A percentile compares a stretch with the other conserved stretches of the same genome.
These are phyloP conservation scores for Argyrosomus japonicus DNA, from an alignment of 2,113 vertebrate species.

Conservation along the genomic window DNA sequence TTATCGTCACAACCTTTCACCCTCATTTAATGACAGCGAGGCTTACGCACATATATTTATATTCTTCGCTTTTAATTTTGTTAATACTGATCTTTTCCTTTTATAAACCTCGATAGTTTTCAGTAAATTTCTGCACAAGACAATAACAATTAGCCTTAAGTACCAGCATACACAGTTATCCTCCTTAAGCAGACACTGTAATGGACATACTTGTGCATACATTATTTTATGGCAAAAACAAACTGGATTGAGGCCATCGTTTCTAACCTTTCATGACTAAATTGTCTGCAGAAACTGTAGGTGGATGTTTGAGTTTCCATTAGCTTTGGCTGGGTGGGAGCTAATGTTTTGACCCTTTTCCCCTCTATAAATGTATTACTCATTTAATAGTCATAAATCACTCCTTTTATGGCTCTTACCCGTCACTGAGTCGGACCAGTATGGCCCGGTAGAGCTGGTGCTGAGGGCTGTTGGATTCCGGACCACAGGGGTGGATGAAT, in stretches of 20 bases:
- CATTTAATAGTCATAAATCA: not conserved
- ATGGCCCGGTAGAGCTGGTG: slow-evolving; percentile 95
- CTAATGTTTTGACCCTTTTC: not conserved
- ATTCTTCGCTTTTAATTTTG: not conserved
- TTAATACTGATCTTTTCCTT: not conserved
- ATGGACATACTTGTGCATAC: not conserved
- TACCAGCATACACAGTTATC: not conserved
- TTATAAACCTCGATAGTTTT: not conserved
- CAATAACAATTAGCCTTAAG: not conserved
- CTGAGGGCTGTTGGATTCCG: slow-evolving; percentile 87
- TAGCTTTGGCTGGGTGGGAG: not conserved
- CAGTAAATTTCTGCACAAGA: not conserved
- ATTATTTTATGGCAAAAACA: not conserved
- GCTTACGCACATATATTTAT: not conserved
- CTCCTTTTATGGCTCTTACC: slow-evolving; percentile 80
- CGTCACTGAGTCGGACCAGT: slow-evolving; percentile 91
- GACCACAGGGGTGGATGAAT: slow-evolving; percentile 92
- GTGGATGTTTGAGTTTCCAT: slow-evolving; percentile 10
- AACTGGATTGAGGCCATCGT: not conserved
- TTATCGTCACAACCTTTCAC: not conserved
- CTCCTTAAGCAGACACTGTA: not conserved
- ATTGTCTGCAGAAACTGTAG: not conserved
- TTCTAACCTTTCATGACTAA: not conserved
- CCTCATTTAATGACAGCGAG: not conserved
- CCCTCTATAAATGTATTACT: not conserved